Conservation (phyloP, 2,888 invertebrate species). For the Meghimatium bilineatum region DNA sequence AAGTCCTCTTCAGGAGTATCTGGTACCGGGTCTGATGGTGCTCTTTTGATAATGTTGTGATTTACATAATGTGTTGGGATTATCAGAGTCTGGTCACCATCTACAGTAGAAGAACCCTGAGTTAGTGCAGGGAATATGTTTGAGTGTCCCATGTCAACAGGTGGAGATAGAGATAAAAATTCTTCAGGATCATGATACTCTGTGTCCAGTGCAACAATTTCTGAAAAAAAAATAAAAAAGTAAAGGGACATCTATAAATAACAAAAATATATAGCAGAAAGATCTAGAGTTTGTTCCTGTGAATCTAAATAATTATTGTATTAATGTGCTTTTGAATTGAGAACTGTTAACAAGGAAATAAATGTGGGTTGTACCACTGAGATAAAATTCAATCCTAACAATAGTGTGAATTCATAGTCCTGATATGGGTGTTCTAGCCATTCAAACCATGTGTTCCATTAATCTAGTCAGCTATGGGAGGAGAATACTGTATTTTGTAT, state of each 20-base stretch:
- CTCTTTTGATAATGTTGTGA: slow-evolving; percentile 39
- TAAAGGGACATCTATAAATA: not conserved
- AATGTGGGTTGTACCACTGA: no score
- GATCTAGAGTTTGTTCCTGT: no score
- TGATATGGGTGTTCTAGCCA: no score
- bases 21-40: slow-evolving; percentile 43
- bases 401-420: no score
- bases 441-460: no score
- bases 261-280: no score
- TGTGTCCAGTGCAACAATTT: slow-evolving; percentile 71
- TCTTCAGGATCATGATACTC: slow-evolving; percentile 70
- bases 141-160: slow-evolving; percentile 39
- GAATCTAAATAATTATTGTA: no score
- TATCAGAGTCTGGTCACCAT: not conserved
- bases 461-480: no score
- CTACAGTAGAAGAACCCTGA: slow-evolving; percentile 29
- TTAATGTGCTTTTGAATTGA: no score
- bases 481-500: no score
- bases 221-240: slow-evolving; percentile 52
- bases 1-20: slow-evolving; percentile 31
- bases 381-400: no score
- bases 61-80: slow-evolving; percentile 45
- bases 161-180: slow-evolving; percentile 58
- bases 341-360: no score
- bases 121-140: slow-evolving; percentile 51